phyloP scores from a whole-genome alignment of 2,113 vertebrate species.

The Ammodytes marinus region DNA sequence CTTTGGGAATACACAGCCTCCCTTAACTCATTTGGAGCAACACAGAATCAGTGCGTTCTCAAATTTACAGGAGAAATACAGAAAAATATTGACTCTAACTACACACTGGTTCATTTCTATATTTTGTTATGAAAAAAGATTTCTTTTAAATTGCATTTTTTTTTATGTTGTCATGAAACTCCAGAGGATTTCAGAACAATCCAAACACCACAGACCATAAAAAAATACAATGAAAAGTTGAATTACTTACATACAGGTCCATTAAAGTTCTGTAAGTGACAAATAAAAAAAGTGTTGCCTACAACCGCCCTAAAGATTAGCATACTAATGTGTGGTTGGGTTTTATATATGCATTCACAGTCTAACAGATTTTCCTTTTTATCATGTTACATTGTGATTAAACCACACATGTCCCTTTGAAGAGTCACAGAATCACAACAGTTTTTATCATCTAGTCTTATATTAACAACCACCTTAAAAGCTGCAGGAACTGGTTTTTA shows the following conservation, averaged over 20 bases:
- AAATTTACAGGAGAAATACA: conserved; percentile 7
- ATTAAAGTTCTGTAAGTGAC: background rate
- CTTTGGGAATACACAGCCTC: conserved; percentile 16
- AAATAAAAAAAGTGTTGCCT: background rate
- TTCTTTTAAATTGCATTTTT: background rate
- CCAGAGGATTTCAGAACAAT: background rate
- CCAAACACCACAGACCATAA: background rate
- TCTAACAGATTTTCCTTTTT: background rate
- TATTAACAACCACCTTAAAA: background rate
- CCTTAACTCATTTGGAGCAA: conserved; percentile 2
- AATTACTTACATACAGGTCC: background rate
- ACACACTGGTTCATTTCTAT: background rate
- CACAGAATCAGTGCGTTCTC: background rate
- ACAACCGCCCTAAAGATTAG: background rate
- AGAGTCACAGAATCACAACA: too few relatives aligned
- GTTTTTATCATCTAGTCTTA: too few relatives aligned
- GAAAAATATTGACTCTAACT: conserved; percentile 2
- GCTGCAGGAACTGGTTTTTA: too few relatives aligned
- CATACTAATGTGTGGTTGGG: background rate
- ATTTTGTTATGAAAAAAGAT: background rate
- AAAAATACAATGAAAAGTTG: background rate
- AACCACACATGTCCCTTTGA: background rate
- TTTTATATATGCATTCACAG: background rate
- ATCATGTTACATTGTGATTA: background rate
- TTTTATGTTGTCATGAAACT: conserved; percentile 9